These are phyloP conservation scores for Notoglanidium macrostoma DNA, from an alignment of 2,797 vertebrate genomes.

Conservation along the genomic window DNA sequence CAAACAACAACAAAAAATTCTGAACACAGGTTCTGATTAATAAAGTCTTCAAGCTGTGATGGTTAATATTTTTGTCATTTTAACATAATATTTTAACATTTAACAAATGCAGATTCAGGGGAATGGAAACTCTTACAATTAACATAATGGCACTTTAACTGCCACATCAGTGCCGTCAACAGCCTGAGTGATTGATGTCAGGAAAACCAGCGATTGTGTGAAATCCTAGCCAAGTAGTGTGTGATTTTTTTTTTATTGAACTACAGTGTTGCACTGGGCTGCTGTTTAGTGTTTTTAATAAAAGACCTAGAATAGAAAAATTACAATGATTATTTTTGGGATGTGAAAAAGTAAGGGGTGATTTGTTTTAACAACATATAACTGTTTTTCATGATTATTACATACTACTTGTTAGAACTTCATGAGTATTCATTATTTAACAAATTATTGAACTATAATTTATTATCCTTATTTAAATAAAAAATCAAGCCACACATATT, in stretches of 20 bases:
- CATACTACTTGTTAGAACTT: background rate
- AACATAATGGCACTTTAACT: background rate
- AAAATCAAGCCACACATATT: background rate
- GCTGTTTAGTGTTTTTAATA: constrained; percentile 1
- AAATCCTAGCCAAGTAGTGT: background rate
- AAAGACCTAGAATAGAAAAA: background rate
- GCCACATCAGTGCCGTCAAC: background rate
- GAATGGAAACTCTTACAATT: background rate
- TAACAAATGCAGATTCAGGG: background rate
- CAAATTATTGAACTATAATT: background rate
- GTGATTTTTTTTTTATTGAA: background rate
- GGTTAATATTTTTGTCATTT: background rate
- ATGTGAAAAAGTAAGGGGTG: background rate
- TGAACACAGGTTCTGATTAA: background rate
- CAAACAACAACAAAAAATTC: background rate
- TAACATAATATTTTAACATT: background rate
- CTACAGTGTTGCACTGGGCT: background rate
- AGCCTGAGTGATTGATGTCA: background rate
- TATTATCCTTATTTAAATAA: background rate
- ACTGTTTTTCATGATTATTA: background rate
- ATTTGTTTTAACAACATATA: background rate
- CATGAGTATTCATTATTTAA: background rate
- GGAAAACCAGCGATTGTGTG: background rate
- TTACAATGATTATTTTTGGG: background rate
- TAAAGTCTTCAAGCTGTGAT: background rate